These are phyloP conservation scores for Colistium nudipinnis DNA, from an alignment of 2,113 vertebrate genomes.

Conservation along the genomic window DNA sequence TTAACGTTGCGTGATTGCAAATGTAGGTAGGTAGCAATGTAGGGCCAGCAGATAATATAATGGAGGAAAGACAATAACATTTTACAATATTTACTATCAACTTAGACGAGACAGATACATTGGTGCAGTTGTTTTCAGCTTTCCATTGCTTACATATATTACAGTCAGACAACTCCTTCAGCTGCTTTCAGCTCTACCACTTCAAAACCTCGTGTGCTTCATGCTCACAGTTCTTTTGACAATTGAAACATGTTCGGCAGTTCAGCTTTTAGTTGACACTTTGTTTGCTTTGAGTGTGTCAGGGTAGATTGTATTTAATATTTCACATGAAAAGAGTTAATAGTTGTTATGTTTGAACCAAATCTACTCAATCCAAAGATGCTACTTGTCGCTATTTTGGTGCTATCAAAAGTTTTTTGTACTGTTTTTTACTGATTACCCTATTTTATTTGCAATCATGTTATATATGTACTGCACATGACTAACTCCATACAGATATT, in stretches of 20 bases:
- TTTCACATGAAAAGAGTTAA: background rate
- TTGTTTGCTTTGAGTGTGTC: background rate
- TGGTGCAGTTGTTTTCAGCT: background rate
- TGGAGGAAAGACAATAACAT: too few species aligned
- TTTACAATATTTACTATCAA: too few species aligned
- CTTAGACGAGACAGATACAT: too few species aligned
- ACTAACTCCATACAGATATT: too few species aligned
- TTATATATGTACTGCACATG: too few species aligned
- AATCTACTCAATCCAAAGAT: too few species aligned
- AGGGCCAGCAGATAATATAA: too few species aligned
- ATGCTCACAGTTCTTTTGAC: background rate
- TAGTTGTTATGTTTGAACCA: background rate
- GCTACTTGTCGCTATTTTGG: too few species aligned
- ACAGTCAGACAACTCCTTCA: background rate
- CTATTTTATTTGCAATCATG: too few species aligned
- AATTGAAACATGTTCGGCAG: background rate
- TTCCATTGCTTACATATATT: background rate
- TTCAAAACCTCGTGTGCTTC: too few species aligned
- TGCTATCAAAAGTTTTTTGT: too few species aligned
- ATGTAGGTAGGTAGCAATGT: background rate
- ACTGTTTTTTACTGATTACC: too few species aligned
- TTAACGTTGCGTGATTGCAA: background rate
- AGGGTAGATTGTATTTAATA: background rate
- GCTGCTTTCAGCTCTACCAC: background rate
- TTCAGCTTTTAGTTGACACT: background rate